These are phyloP conservation scores for Caranx ignobilis DNA, from an alignment of 2,113 vertebrate genomes.

Conservation along the genomic window DNA sequence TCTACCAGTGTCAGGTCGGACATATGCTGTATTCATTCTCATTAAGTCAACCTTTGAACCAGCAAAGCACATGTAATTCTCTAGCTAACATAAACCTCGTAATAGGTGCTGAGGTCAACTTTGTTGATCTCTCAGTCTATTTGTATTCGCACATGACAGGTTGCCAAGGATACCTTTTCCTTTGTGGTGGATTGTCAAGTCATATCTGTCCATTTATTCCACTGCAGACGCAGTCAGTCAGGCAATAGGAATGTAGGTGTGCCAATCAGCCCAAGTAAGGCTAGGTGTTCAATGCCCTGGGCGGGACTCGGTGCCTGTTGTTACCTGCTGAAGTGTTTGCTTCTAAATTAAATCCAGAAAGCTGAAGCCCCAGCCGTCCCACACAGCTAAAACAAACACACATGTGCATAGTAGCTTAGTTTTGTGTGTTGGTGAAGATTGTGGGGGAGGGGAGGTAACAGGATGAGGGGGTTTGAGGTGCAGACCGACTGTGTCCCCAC, in stretches of 20 bases:
- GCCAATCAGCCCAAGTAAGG: conserved; percentile 62
- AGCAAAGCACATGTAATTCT: conserved; percentile 17
- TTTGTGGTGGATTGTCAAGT: conserved; percentile 42
- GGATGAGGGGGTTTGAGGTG: conserved; percentile 47
- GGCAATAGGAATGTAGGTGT: conserved; percentile 83
- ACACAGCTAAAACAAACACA: conserved; percentile 31
- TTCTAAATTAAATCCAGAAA: conserved; percentile 65
- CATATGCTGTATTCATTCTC: conserved; percentile 24
- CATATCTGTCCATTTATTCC: conserved; percentile 56
- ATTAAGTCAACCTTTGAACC: conserved; percentile 38
- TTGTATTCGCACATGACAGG: conserved; percentile 62
- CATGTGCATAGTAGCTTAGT: not conserved
- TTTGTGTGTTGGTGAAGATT: conserved; percentile 7
- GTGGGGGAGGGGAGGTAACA: conserved; percentile 12
- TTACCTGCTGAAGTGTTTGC: conserved; percentile 80
- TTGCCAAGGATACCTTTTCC: conserved; percentile 64
- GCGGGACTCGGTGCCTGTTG: conserved; percentile 73
- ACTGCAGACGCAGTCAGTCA: conserved; percentile 66
- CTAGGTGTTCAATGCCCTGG: conserved; percentile 70
- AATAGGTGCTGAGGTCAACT: conserved; percentile 31
- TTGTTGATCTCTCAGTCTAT: conserved; percentile 33
- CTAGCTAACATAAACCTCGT: not conserved
- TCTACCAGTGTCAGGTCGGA: conserved; percentile 9
- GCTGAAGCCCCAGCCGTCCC: conserved; percentile 20
- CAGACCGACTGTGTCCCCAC: conserved; percentile 41